A percentile compares a stretch with the other conserved stretches of the same genome.
phyloP scores from a whole-genome alignment of 2,113 vertebrate genomes.

The Neotoma lepida region DNA sequence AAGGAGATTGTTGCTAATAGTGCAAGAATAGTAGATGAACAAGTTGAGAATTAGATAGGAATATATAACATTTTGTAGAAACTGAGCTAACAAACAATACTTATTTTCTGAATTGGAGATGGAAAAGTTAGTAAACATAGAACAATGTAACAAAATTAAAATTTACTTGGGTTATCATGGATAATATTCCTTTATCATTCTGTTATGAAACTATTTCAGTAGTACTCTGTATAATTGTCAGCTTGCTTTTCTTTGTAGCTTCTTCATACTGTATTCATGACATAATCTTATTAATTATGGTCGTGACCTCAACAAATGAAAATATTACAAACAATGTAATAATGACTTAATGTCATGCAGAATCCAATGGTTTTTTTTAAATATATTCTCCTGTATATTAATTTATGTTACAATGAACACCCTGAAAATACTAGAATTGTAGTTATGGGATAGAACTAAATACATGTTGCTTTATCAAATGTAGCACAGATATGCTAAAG shows the following conservation, averaged over 20 bases:
- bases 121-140: neutral
- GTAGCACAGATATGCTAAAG: neutral
- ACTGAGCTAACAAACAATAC: neutral
- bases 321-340: neutral
- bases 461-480: neutral
- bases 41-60: neutral
- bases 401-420: neutral
- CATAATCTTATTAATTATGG: neutral
- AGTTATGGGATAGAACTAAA: neutral
- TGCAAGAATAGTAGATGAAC: neutral
- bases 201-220: conserved; percentile 17
- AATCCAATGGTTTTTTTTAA: conserved; percentile 39
- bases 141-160: neutral
- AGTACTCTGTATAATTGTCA: neutral
- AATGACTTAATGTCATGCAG: neutral
- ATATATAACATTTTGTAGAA: conserved; percentile 7
- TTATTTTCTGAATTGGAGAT: neutral
- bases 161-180: neutral
- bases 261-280: conserved; percentile 22
- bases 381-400: neutral
- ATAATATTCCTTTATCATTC: neutral
- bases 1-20: neutral
- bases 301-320: neutral
- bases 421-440: neutral
- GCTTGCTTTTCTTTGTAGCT: neutral